A percentile compares a stretch with the other conserved stretches of the same genome.
These are phyloP conservation scores for Lynx canadensis DNA, from an alignment of 2,113 vertebrate species.

Conservation along the genomic window DNA sequence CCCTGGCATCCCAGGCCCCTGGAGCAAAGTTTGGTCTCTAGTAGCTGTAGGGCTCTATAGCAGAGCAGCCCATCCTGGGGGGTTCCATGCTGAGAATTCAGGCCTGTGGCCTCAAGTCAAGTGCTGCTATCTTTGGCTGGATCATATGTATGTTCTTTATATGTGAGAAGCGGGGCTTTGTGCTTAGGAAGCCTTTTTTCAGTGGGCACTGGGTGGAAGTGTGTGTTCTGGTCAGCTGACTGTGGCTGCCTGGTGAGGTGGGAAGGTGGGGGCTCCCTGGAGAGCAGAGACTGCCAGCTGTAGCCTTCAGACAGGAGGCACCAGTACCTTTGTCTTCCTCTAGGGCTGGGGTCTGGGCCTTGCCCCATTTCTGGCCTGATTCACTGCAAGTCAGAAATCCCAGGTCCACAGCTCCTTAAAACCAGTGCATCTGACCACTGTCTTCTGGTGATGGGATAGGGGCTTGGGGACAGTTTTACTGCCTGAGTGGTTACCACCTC, in stretches of 20 bases:
- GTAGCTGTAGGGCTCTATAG: neutral
- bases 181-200: neutral
- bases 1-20: neutral
- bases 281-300: neutral
- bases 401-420: neutral
- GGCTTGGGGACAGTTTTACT: neutral
- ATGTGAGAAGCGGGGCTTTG: neutral
- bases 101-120: neutral
- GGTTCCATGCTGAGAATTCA: neutral
- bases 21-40: neutral
- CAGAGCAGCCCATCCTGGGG: neutral
- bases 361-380: neutral
- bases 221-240: neutral
- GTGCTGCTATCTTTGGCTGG: neutral
- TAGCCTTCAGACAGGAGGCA: neutral
- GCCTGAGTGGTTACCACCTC: neutral
- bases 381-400: neutral
- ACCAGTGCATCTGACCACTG: neutral
- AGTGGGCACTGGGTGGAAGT: neutral
- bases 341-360: neutral
- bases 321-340: neutral
- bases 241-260: neutral
- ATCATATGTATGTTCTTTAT: neutral
- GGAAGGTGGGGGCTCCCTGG: neutral
- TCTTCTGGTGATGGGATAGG: neutral